Base-by-base conservation (phyloP, 2,797 vertebrate genomes). In the Pangasius larnaudii region DNA sequence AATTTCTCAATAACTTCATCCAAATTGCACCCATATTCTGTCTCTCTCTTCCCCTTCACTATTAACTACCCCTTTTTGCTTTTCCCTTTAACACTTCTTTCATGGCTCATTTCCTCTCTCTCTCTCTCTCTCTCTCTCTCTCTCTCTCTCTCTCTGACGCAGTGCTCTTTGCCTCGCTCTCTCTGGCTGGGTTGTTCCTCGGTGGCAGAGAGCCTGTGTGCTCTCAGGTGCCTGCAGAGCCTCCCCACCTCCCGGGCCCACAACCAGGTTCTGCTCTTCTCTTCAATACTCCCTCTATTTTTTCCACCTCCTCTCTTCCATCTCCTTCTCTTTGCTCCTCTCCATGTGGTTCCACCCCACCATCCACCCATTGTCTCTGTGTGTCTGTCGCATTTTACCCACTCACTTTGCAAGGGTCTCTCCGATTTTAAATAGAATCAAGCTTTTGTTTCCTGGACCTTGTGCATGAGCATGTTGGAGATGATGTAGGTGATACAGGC, bases 171-270 rank as follows among this genome's bases (percentile, higher is more conserved):
- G 97, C 98, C 98, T 97, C 98, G 98, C 97, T 99, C 98, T 99
- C 98, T 99, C 97, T 99, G 98, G 98, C 98, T 99, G 98, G 98
- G 98, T 97, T 99, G 98, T 98, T 99, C 98, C 97, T 99, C 97
- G 98, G 98, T 99, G 98, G 98, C 98, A 98, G 98, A 99, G 98
- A 99, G 98, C 98, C 98, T 99, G 98, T 99, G 98, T 98, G 98
- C 98, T 98, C 98, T 99, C 98, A 99, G 98, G 97, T 99, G 98
- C 97, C 98, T 98, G 97, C 98, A 99, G 98, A 99, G 98, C 98
- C 99, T 99, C 97, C 98, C 98, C 97, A 98, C 98, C 97, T 98
- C 97, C 98, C 98, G 97, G 98, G 98, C 98, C 95, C 96, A 97
- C 96, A 96, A 96, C 96, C 96, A 97, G 96, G 96, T 96, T 96